phyloP scores from a whole-genome alignment of 2,113 vertebrate genomes.

The Anguilla rostrata region DNA sequence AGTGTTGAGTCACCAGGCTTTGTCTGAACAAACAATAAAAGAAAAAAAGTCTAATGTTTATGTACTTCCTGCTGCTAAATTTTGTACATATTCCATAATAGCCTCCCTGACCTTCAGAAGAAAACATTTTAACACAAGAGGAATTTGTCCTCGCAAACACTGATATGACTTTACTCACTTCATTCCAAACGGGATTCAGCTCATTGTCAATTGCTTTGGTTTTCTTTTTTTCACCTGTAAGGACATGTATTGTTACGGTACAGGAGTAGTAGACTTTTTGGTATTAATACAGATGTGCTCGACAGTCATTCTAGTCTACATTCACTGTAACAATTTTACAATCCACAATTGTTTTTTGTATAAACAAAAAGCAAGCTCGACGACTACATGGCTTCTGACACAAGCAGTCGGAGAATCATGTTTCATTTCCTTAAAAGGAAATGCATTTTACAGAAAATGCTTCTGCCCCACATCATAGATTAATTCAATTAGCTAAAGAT shows the following conservation, averaged over 20 bases:
- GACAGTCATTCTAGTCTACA: too few species aligned
- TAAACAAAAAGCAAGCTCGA: too few species aligned
- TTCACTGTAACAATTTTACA: too few species aligned
- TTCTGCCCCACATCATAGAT: neutral
- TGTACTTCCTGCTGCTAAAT: neutral
- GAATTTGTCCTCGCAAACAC: neutral
- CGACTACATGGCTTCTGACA: too few species aligned
- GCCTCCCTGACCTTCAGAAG: neutral
- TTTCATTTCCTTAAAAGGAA: constrained; percentile 56
- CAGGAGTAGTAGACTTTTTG: neutral
- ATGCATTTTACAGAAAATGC: constrained; percentile 14
- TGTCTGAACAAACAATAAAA: neutral
- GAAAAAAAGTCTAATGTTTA: neutral
- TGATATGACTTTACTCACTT: constrained; percentile 69
- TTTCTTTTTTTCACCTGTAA: constrained; percentile 91
- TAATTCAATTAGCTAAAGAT: neutral
- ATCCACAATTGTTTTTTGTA: too few species aligned
- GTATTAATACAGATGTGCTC: too few species aligned
- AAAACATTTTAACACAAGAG: neutral
- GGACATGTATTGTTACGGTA: neutral
- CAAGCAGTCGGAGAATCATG: neutral
- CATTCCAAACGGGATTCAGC: constrained; percentile 92
- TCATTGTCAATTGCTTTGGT: constrained; percentile 89
- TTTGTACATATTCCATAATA: neutral
- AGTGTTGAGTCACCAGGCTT: neutral